A percentile compares a stretch with the other conserved stretches of the same genome.
Conservation (phyloP, 2,113 vertebrate species). For the Cebidichthys violaceus region DNA sequence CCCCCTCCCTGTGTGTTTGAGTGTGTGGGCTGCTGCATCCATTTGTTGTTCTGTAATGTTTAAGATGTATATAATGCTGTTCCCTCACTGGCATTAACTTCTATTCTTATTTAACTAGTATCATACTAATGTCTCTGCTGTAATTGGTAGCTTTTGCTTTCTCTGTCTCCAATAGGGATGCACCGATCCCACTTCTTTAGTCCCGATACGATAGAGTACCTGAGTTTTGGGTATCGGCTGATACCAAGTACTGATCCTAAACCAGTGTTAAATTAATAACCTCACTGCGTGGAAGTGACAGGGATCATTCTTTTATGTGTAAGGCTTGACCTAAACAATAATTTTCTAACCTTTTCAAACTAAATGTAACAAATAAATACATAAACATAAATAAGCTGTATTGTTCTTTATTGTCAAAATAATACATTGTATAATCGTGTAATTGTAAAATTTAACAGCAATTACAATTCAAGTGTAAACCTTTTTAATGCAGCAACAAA, state of each 20-base stretch:
- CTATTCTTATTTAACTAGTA: conserved; percentile 15
- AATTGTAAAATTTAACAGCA: too few species aligned
- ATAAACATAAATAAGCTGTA: background rate
- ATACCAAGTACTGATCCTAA: background rate
- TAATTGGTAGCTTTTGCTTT: conserved; percentile 37
- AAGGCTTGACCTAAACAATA: background rate
- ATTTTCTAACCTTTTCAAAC: background rate
- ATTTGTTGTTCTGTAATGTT: conserved; percentile 25
- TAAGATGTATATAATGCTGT: conserved; percentile 6
- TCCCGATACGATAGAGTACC: background rate
- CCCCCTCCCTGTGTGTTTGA: conserved; percentile 11
- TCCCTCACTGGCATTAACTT: background rate
- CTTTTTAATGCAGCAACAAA: background rate
- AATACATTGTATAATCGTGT: background rate
- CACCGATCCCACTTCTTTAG: background rate
- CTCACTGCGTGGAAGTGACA: background rate
- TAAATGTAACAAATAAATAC: background rate
- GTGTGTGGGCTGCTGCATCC: conserved; percentile 19
- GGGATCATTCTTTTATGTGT: background rate
- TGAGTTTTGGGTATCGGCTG: background rate
- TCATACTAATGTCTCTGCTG: conserved; percentile 18
- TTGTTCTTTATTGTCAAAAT: background rate
- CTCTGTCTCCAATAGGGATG: conserved; percentile 5
- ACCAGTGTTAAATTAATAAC: too few species aligned
- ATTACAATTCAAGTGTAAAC: background rate